A percentile compares a stretch with the other conserved stretches of the same genome.
phyloP scores from a whole-genome alignment of 2,113 vertebrate species.

The Callipepla squamata region DNA sequence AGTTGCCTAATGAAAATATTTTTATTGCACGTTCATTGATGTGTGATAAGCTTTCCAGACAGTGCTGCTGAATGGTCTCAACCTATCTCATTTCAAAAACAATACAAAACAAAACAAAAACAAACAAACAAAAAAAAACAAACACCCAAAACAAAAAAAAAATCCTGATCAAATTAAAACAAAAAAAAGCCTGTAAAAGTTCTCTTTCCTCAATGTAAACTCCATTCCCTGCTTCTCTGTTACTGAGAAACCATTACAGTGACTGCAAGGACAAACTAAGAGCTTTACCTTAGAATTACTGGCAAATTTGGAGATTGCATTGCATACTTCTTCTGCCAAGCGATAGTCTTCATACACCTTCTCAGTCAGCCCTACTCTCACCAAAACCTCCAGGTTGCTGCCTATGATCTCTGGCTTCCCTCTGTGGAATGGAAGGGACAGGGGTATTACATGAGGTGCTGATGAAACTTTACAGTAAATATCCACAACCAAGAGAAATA shows the following conservation, averaged over 20 bases:
- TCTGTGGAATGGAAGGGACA: conserved; percentile 66
- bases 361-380: conserved; percentile 85
- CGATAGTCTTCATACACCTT: conserved; percentile 86
- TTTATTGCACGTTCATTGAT: conserved; percentile 6
- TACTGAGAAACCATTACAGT: background rate
- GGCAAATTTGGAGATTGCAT: conserved; percentile 85
- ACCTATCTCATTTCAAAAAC: conserved; percentile 13
- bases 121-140: background rate
- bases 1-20: conserved; percentile 28
- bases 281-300: conserved; percentile 82
- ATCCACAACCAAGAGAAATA: background rate
- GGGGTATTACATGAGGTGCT: background rate
- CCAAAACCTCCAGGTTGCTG: conserved; percentile 92
- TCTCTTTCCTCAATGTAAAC: background rate
- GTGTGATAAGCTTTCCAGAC: conserved; percentile 36
- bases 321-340: conserved; percentile 88
- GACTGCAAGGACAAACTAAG: background rate
- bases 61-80: conserved; percentile 35
- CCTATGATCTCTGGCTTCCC: conserved; percentile 92
- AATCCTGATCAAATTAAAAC: background rate
- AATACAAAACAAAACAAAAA: background rate
- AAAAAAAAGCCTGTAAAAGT: background rate
- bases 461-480: background rate
- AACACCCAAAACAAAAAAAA: background rate
- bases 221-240: background rate